Percentiles rank a stretch among this genome's conserved stretches.
These are phyloP conservation scores for Syngnathus scovelli DNA, from an alignment of 2,113 vertebrate species.

Conservation along the genomic window DNA sequence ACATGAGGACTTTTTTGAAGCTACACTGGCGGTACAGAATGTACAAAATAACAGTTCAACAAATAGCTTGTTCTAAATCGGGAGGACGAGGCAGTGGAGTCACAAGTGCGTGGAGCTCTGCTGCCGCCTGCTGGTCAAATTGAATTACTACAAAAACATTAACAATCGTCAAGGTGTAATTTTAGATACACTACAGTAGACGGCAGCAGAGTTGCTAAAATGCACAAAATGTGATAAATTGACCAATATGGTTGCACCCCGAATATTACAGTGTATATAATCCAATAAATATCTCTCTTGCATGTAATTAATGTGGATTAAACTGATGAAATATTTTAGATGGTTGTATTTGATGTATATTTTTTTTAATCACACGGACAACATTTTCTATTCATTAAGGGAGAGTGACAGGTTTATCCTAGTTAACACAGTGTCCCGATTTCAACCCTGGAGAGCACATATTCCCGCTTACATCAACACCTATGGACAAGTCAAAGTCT, in stretches of 20 bases:
- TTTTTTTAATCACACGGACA: no score
- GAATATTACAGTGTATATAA: not conserved
- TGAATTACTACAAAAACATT: not conserved
- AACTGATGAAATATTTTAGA: not conserved
- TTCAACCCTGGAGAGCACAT: not conserved
- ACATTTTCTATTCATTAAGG: no score
- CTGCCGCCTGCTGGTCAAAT: conserved; percentile 37
- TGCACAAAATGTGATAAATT: not conserved
- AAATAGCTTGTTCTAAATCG: not conserved
- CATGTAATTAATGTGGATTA: not conserved
- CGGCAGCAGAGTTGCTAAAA: conserved; percentile 31
- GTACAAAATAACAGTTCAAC: not conserved
- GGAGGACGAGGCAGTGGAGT: not conserved
- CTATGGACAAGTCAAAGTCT: not conserved
- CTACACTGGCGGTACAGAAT: not conserved
- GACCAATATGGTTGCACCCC: not conserved
- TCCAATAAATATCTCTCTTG: no score
- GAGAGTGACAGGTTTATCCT: no score
- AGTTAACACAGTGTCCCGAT: not conserved
- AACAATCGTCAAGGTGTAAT: not conserved
- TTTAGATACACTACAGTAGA: conserved; percentile 11
- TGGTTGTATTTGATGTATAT: no score
- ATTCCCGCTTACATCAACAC: no score
- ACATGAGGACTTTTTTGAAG: not conserved
- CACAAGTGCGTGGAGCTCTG: not conserved